phyloP scores from a whole-genome alignment of 2,113 vertebrate genomes.

The Rhinogobius similis region DNA sequence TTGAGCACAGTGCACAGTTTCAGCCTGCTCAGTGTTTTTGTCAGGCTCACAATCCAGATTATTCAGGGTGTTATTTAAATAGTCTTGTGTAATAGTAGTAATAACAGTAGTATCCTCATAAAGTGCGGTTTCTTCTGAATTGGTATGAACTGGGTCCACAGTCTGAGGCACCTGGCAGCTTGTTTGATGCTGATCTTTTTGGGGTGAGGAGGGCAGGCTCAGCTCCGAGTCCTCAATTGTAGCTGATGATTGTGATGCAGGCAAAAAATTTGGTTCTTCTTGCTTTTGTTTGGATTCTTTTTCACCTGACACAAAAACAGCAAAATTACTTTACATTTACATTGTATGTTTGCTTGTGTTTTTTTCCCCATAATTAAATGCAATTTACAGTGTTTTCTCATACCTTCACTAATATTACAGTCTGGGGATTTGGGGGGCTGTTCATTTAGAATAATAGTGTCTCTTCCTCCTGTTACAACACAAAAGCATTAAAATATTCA shows the following conservation, averaged over 20 bases:
- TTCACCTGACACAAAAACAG: conserved; percentile 13
- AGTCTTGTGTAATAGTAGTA: background rate
- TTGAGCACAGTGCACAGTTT: background rate
- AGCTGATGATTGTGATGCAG: background rate
- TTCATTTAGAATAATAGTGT: conserved; percentile 39
- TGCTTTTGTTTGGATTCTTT: background rate
- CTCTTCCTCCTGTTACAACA: conserved; percentile 56
- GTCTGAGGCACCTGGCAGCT: conserved; percentile 7
- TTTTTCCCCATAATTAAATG: background rate
- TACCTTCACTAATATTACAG: conserved; percentile 32
- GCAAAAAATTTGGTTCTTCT: background rate
- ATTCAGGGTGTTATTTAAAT: background rate
- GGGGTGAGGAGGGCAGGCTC: background rate
- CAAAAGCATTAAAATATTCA: conserved; percentile 20
- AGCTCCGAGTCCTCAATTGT: background rate
- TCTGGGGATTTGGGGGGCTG: conserved; percentile 23
- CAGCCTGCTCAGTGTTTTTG: background rate
- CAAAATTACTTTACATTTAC: background rate
- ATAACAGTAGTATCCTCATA: conserved; percentile 2
- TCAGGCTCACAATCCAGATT: conserved; percentile 12
- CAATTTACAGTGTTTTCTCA: background rate
- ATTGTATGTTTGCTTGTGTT: background rate
- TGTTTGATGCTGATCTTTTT: conserved; percentile 15
- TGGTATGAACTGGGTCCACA: background rate
- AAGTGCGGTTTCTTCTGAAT: conserved; percentile 7